These are phyloP conservation scores for Graptemys geographica DNA, from an alignment of 2,797 vertebrate genomes.

Conservation along the genomic window DNA sequence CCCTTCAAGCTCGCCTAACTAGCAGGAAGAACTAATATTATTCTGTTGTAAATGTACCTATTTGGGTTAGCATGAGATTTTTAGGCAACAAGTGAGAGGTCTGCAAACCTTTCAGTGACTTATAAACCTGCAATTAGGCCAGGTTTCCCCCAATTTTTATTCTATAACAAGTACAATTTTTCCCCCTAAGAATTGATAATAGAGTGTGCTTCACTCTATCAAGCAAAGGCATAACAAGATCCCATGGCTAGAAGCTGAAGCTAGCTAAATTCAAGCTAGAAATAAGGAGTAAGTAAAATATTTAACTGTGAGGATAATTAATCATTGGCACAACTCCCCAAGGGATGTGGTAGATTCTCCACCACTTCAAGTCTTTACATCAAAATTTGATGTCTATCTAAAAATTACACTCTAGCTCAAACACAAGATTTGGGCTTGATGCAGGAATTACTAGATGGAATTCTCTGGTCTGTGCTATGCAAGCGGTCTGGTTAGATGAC, in stretches of 20 bases:
- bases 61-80: conserved; percentile 45
- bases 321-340: conserved; percentile 27
- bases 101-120: conserved; percentile 51
- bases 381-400: conserved; percentile 27
- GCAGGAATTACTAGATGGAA: background rate
- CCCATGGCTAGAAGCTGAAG: conserved; percentile 18
- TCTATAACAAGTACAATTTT: background rate
- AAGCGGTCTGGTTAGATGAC: background rate
- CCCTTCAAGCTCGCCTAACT: conserved; percentile 48
- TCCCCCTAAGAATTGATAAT: conserved; percentile 19
- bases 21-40: background rate
- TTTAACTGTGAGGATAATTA: conserved; percentile 51
- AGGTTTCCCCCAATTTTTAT: conserved; percentile 36
- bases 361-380: conserved; percentile 25
- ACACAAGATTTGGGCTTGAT: conserved; percentile 1
- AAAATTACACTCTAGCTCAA: conserved; percentile 9
- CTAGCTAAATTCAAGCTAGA: background rate
- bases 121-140: conserved; percentile 56
- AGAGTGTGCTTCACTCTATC: conserved; percentile 30
- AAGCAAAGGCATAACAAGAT: conserved; percentile 10
- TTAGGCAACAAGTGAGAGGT: background rate
- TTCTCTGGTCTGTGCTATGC: background rate
- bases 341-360: background rate
- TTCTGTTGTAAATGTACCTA: conserved; percentile 41
- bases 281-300: background rate